Evolutionary conservation across 2,797 vertebrate genomes (phyloP).

Genomic region (Erethizon dorsatum): DNA sequence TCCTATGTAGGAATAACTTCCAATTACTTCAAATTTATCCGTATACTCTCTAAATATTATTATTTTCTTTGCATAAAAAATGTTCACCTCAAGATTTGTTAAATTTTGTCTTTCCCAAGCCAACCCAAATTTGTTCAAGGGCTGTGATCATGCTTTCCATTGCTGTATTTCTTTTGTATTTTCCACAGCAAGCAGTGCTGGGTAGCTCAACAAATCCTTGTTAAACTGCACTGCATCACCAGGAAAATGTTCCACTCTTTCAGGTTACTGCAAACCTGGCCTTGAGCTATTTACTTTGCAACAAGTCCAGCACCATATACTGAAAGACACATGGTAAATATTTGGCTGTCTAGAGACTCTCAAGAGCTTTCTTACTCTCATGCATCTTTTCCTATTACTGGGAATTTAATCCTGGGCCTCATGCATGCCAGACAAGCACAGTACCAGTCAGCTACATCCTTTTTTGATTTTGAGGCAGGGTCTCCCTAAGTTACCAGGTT

Average conservation of each 20-base stretch:
- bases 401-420: background rate
- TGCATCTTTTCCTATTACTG: background rate
- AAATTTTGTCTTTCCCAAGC: background rate
- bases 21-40: slow-evolving; percentile 31
- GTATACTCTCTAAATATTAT: background rate
- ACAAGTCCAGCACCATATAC: background rate
- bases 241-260: slow-evolving; percentile 28
- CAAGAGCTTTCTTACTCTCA: slow-evolving; percentile 19
- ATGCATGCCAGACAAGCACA: background rate
- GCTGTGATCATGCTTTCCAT: background rate
- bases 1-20: background rate
- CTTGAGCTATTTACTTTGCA: background rate
- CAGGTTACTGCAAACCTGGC: background rate
- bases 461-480: background rate
- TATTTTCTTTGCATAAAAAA: background rate
- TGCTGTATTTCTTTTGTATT: slow-evolving; percentile 9
- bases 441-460: background rate
- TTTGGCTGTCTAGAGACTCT: background rate
- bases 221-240: slow-evolving; percentile 6
- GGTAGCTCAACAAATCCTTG: background rate
- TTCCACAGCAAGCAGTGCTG: background rate
- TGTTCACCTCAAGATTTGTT: background rate
- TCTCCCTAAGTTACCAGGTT: background rate
- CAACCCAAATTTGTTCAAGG: slow-evolving; percentile 1
- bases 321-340: slow-evolving; percentile 18